Conservation (phyloP, 1,140 invertebrate species). For the Neuroterus valhalla region DNA sequence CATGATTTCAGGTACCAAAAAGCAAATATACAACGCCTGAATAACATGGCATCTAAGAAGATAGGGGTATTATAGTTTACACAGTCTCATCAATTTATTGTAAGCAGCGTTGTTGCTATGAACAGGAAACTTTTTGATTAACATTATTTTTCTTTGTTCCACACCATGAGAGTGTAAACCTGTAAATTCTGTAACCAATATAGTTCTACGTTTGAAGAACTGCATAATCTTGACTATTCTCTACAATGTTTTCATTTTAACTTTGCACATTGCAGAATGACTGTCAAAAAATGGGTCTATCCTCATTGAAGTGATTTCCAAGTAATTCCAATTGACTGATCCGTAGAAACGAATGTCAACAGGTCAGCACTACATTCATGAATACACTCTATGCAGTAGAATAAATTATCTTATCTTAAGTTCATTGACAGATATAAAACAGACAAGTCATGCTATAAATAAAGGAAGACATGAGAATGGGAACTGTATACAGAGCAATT, state of each 20-base stretch:
- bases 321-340: neutral
- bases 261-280: neutral
- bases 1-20: neutral
- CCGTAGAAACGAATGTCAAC: neutral
- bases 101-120: too few species aligned
- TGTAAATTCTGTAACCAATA: neutral
- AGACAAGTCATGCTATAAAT: neutral
- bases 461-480: too few species aligned
- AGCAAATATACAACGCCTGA: neutral
- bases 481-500: too few species aligned
- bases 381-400: neutral
- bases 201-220: neutral
- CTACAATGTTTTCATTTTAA: neutral
- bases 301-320: neutral
- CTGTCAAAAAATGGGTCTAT: neutral
- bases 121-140: constrained; percentile 4
- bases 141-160: neutral
- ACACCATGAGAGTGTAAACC: neutral
- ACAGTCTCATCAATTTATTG: too few species aligned
- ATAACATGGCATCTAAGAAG: neutral
- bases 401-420: constrained; percentile 12
- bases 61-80: neutral
- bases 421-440: constrained; percentile 16
- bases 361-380: neutral
- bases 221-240: neutral